These are phyloP conservation scores for Aphaenogaster ashmeadi DNA, from an alignment of 1,140 invertebrate species.

Conservation along the genomic window DNA sequence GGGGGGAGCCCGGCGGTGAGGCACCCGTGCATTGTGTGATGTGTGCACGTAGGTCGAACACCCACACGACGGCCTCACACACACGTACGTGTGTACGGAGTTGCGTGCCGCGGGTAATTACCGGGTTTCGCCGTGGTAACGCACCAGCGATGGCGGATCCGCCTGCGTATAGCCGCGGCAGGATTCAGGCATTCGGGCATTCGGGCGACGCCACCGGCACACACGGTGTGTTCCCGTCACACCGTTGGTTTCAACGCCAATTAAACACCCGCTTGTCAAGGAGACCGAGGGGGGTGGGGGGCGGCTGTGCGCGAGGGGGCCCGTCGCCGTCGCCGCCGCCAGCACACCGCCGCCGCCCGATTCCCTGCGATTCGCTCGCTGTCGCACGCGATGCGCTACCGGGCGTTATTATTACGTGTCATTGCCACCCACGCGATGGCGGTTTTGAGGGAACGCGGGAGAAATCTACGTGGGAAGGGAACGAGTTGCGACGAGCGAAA, in stretches of 20 bases:
- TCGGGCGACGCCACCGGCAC: conserved; percentile 83
- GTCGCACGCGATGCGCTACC: conserved; percentile 85
- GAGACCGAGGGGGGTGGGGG: conserved; percentile 73
- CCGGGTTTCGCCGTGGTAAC: conserved; percentile 84
- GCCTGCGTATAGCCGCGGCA: conserved; percentile 72
- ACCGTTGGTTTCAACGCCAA: conserved; percentile 88
- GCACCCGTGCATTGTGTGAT: conserved; percentile 8
- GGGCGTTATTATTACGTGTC: conserved; percentile 82
- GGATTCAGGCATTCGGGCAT: conserved; percentile 84
- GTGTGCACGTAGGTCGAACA: conserved; percentile 36
- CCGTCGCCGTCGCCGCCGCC: conserved; percentile 58
- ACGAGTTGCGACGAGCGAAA: background rate
- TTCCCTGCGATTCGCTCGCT: conserved; percentile 75
- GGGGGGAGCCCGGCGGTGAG: background rate
- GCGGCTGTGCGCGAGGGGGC: conserved; percentile 37
- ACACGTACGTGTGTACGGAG: conserved; percentile 50
- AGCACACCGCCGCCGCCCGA: conserved; percentile 72
- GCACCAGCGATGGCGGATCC: conserved; percentile 84
- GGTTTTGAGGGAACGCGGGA: conserved; percentile 41
- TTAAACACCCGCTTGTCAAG: conserved; percentile 88
- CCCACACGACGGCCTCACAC: conserved; percentile 53
- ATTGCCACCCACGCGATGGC: conserved; percentile 82
- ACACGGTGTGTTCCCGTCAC: conserved; percentile 84
- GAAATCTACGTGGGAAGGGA: conserved; percentile 48
- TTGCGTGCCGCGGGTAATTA: conserved; percentile 86